Base-by-base conservation (phyloP, 2,797 vertebrate species). In the Periparus ater region DNA sequence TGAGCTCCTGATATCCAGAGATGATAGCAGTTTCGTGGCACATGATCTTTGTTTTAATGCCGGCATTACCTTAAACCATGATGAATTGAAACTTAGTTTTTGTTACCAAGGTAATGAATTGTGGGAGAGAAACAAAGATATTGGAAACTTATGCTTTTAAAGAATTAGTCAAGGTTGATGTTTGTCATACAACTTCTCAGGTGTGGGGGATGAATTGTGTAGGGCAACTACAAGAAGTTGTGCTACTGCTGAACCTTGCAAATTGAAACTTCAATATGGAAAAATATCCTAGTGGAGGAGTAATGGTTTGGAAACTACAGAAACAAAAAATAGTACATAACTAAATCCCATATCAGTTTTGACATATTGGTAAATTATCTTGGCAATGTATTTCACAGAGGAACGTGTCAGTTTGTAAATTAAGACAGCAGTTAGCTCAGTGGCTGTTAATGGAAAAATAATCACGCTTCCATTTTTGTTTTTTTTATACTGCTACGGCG, bases 161-260 rank as follows among this genome's bases (percentile, higher is more conserved):
- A 57, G 17, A 73, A 30, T 55, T 82, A 48, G 22, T 79, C 23
- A 51, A 65, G 30, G 12, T 50, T 85, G 34, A 27, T 83, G 22
- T 15, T 42, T 90, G 25, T n/a, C 30, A 15, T 34, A 10, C 15
- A 78, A 0, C 26, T 93, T 75, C 10, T 55, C 11, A 53, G 44
- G 7, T 9, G 19, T 6, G 6, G 6, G 12, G 7, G 0, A 9
- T 5, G 4, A 75, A 38, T 30, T 51, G 38, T 51, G 11, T 44
- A 42, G 32, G 36, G 32, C 45, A 77, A 14, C 53, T 74, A 30
- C 40, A 53, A 65, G 11, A 51, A 70, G 16, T 32, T 88, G 13
- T 51, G 22, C 44, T 89, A 6, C 51, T 72, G 32, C 26, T 86
- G 55, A 40, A 82, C 32, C 25, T 48, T 74, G 16, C 5, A 13